These are phyloP conservation scores for Aldabrachelys gigantea DNA, from an alignment of 2,113 vertebrate genomes.

Conservation along the genomic window DNA sequence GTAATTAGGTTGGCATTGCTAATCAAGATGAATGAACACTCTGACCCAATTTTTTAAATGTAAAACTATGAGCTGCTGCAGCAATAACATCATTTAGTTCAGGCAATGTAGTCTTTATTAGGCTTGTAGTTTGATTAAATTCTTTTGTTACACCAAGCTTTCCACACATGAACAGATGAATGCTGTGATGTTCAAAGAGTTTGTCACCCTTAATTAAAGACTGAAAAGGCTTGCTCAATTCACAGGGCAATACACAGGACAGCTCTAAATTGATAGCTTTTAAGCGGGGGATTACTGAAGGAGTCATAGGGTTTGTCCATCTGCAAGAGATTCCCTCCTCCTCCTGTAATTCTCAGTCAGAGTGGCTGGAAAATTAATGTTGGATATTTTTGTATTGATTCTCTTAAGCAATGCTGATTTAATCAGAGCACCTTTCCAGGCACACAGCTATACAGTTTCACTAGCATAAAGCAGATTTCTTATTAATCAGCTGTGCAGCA, in stretches of 20 bases:
- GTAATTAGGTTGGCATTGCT: constrained; percentile 97
- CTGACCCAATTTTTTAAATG: constrained; percentile 87
- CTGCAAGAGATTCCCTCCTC: constrained; percentile 60
- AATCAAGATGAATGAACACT: constrained; percentile 93
- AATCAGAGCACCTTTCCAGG: constrained; percentile 43
- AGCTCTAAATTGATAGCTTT: constrained; percentile 85
- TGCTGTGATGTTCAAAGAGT: constrained; percentile 85
- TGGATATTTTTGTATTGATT: constrained; percentile 70
- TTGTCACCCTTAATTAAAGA: constrained; percentile 88
- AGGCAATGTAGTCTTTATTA: constrained; percentile 85
- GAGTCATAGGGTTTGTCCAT: constrained; percentile 70
- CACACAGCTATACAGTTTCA: background rate
- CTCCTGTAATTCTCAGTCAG: constrained; percentile 49
- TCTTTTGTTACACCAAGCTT: constrained; percentile 85
- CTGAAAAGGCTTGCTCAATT: constrained; percentile 82
- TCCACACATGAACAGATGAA: constrained; percentile 83
- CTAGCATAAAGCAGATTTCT: background rate
- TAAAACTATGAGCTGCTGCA: constrained; percentile 82
- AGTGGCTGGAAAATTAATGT: constrained; percentile 62
- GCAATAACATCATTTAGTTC: constrained; percentile 85
- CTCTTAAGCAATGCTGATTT: constrained; percentile 61
- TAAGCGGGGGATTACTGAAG: constrained; percentile 75
- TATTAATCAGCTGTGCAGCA: constrained; percentile 10
- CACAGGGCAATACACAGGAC: constrained; percentile 78
- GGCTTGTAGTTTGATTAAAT: constrained; percentile 86